Percentiles rank a stretch among this genome's conserved stretches.
These are phyloP conservation scores for Anarsia innoxiella DNA, from an alignment of 2,888 invertebrate genomes.

Conservation along the genomic window DNA sequence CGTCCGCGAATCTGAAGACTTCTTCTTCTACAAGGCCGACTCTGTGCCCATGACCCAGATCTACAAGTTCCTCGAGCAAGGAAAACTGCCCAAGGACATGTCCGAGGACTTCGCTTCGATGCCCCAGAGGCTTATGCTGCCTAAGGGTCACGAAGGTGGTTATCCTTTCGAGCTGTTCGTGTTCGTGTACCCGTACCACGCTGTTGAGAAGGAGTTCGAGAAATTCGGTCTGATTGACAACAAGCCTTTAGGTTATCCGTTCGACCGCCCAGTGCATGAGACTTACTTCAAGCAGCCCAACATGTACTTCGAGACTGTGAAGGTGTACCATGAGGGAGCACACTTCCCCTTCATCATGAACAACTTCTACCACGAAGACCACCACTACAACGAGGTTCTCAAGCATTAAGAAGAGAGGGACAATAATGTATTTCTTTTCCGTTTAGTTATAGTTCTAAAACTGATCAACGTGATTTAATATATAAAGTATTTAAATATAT, in stretches of 20 bases:
- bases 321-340: constrained; percentile 52
- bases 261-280: constrained; percentile 69
- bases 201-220: constrained; percentile 45
- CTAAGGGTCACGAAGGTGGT: constrained; percentile 81
- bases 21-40: constrained; percentile 77
- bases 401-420: constrained; percentile 14
- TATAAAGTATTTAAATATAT: no score
- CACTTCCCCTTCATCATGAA: constrained; percentile 9
- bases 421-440: constrained; percentile 2
- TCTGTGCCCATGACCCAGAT: constrained; percentile 76
- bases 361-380: constrained; percentile 10
- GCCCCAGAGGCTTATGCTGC: constrained; percentile 81
- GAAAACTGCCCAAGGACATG: constrained; percentile 67
- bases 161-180: constrained; percentile 79
- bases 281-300: constrained; percentile 71
- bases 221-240: constrained; percentile 53
- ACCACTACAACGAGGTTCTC: constrained; percentile 13
- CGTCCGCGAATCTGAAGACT: constrained; percentile 78
- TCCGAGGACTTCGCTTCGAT: constrained; percentile 73
- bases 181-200: constrained; percentile 72
- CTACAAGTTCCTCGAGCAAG: constrained; percentile 72
- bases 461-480: no score
- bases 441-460: constrained; percentile 11
- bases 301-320: constrained; percentile 76
- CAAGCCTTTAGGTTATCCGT: constrained; percentile 74